Percentiles rank a stretch among this genome's conserved stretches.
Conservation (phyloP, 2,888 invertebrate species). For the Erpobdella octoculata region DNA sequence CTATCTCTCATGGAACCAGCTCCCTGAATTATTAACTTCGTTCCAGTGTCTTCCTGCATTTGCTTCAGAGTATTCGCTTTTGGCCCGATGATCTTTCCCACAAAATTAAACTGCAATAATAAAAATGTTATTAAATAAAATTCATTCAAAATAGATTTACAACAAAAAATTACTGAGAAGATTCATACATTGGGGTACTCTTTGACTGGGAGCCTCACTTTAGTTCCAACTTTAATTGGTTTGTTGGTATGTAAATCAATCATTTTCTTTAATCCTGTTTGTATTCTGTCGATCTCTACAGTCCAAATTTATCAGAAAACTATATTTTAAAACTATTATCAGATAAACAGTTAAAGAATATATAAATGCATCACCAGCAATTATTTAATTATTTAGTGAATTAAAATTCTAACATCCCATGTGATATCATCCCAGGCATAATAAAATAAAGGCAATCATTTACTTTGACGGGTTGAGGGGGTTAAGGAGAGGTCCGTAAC, state of each 20-base stretch:
- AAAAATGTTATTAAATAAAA: background rate
- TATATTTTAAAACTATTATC: no score
- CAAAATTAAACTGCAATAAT: constrained; percentile 76
- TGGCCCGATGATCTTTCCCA: constrained; percentile 83
- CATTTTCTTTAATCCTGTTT: constrained; percentile 34
- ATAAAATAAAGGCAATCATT: no score
- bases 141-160: background rate
- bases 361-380: no score
- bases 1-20: constrained; percentile 87
- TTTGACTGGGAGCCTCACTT: constrained; percentile 37
- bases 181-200: constrained; percentile 38
- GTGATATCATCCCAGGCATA: no score
- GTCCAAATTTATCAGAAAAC: no score
- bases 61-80: constrained; percentile 86
- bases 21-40: constrained; percentile 87
- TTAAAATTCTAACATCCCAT: no score
- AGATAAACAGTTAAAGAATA: no score
- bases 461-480: no score
- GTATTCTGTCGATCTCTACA: constrained; percentile 39
- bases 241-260: constrained; percentile 37
- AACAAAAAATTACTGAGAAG: no score
- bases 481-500: no score
- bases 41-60: constrained; percentile 85
- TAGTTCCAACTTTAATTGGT: constrained; percentile 35
- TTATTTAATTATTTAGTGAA: no score